A percentile compares a stretch with the other conserved stretches of the same genome.
Conservation (phyloP, 2,113 vertebrate species). For the Butorides virescens region DNA sequence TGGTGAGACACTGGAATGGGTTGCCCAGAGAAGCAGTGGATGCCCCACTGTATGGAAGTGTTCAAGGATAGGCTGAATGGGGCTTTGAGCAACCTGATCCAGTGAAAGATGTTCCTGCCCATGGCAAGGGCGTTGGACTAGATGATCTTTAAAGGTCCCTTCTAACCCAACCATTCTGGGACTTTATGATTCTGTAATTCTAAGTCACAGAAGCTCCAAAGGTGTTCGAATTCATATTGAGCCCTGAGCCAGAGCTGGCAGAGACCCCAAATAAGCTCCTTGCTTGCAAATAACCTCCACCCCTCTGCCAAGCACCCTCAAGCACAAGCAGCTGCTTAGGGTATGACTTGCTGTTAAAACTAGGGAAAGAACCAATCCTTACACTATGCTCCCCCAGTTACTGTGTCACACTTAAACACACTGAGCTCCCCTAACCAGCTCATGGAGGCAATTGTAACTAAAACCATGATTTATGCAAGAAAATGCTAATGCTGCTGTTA, state of each 20-base stretch:
- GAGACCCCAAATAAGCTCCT: background rate
- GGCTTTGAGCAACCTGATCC: background rate
- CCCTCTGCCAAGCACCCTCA: background rate
- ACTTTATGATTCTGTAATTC: background rate
- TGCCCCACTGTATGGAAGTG: background rate
- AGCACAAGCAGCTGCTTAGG: background rate
- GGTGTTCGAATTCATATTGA: background rate
- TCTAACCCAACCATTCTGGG: background rate
- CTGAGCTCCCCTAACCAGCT: background rate
- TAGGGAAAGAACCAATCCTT: background rate
- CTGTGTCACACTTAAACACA: background rate
- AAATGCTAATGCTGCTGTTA: background rate
- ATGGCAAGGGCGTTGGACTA: rapidly evolving
- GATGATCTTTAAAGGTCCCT: background rate
- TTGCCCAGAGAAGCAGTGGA: background rate
- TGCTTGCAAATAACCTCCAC: background rate
- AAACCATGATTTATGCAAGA: background rate
- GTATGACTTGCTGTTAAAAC: background rate
- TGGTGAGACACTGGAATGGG: background rate
- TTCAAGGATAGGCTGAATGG: background rate
- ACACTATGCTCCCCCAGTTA: background rate
- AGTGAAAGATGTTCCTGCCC: background rate
- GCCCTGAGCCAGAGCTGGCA: background rate
- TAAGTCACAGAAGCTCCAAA: background rate
- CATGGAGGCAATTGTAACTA: background rate